These are phyloP conservation scores for Leptinotarsa juncta DNA, from an alignment of 2,888 invertebrate genomes.

Conservation along the genomic window DNA sequence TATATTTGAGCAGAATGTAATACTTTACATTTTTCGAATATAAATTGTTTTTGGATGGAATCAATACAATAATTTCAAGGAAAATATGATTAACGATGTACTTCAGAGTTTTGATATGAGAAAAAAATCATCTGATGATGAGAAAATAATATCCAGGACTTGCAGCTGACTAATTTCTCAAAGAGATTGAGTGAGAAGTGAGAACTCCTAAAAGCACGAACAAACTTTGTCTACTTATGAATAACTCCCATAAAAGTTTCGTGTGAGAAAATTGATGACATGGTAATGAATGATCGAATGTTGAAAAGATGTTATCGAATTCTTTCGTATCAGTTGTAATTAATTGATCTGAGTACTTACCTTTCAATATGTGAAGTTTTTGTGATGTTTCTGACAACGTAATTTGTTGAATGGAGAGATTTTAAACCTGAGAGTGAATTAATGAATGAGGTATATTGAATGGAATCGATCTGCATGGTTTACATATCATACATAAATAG, in stretches of 20 bases:
- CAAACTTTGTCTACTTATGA: neutral
- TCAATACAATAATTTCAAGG: too few relatives aligned
- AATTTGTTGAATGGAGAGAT: too few relatives aligned
- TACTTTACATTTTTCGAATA: too few relatives aligned
- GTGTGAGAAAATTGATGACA: neutral
- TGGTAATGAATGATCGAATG: neutral
- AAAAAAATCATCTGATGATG: neutral
- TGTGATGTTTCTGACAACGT: too few relatives aligned
- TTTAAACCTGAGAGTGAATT: too few relatives aligned
- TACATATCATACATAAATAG: too few relatives aligned
- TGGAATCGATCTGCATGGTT: too few relatives aligned
- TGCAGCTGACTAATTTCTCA: constrained; percentile 9
- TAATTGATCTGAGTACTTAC: neutral
- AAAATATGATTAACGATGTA: too few relatives aligned
- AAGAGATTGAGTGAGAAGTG: neutral
- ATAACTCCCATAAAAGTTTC: neutral
- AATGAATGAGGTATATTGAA: too few relatives aligned
- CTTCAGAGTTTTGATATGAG: neutral
- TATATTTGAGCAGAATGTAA: too few relatives aligned
- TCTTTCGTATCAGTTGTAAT: neutral
- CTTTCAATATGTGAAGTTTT: too few relatives aligned
- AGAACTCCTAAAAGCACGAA: neutral
- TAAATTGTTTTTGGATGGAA: too few relatives aligned
- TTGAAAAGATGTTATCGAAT: neutral
- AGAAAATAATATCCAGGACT: neutral